Evolutionary conservation across 2,797 vertebrate genomes (phyloP).

Genomic region (Notolabrus celidotus): DNA sequence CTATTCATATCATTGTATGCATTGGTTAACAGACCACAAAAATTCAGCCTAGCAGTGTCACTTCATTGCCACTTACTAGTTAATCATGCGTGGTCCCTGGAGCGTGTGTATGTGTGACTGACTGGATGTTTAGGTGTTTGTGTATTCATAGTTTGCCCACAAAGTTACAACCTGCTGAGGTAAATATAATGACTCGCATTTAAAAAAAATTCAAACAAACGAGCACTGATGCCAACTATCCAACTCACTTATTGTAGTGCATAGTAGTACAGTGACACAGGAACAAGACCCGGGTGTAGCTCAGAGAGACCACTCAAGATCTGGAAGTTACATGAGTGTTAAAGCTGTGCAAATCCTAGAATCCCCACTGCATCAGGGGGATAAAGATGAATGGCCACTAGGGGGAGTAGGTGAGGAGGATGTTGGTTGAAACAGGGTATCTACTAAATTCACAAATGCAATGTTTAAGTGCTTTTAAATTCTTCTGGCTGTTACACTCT

Average conservation of each 20-base stretch:
- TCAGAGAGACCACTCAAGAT: not conserved
- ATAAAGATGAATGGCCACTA: constrained; percentile 45
- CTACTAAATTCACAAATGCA: constrained; percentile 32
- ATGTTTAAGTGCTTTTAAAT: not conserved
- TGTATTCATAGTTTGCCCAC: constrained; percentile 54
- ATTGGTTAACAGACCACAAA: constrained; percentile 46
- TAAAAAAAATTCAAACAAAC: constrained; percentile 4
- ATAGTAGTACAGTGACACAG: constrained; percentile 28
- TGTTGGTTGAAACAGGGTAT: constrained; percentile 41
- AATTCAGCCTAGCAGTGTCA: constrained; percentile 57
- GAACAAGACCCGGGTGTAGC: constrained; percentile 2
- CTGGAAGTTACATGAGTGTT: not conserved
- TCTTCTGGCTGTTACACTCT: too few species aligned
- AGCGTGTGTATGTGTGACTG: constrained; percentile 62
- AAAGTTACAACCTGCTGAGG: constrained; percentile 26
- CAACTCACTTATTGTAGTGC: constrained; percentile 54
- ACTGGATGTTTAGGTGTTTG: constrained; percentile 49
- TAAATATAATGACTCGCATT: constrained; percentile 21
- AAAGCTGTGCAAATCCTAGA: not conserved
- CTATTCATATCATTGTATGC: constrained; percentile 56
- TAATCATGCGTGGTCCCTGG: constrained; percentile 71
- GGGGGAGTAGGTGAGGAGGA: constrained; percentile 54
- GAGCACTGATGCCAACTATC: constrained; percentile 61
- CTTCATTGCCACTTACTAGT: constrained; percentile 52
- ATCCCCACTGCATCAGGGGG: not conserved